These are phyloP conservation scores for Esox lucius DNA, from an alignment of 2,797 vertebrate genomes.

Conservation along the genomic window DNA sequence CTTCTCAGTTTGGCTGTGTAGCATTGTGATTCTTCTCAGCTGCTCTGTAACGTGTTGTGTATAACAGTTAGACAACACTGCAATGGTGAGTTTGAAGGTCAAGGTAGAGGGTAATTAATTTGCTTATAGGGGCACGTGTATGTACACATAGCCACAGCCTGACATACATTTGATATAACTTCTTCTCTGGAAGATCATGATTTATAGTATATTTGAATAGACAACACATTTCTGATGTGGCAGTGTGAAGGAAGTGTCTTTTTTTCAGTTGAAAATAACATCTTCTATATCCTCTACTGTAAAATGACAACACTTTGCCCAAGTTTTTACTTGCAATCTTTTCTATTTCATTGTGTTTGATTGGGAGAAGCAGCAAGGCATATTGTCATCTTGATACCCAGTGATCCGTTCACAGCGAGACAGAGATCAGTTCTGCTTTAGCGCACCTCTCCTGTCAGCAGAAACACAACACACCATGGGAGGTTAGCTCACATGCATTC, in stretches of 20 bases:
- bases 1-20: too few relatives aligned
- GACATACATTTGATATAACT: neutral
- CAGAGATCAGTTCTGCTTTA: constrained; percentile 73
- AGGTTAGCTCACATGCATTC: constrained; percentile 20
- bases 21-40: too few relatives aligned
- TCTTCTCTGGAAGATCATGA: neutral
- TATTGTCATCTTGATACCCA: constrained; percentile 72
- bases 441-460: constrained; percentile 71
- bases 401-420: constrained; percentile 69
- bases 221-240: neutral
- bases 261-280: constrained; percentile 44
- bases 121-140: neutral
- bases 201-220: neutral
- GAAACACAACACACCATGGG: constrained; percentile 54
- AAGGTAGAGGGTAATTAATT: neutral
- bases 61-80: neutral
- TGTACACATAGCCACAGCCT: neutral
- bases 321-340: constrained; percentile 48
- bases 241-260: constrained; percentile 11
- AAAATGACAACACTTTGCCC: constrained; percentile 16
- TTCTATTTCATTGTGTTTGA: constrained; percentile 64
- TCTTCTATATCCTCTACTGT: constrained; percentile 42
- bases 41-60: too few relatives aligned
- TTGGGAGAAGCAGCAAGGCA: constrained; percentile 60
- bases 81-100: neutral